Base-by-base conservation (phyloP, 2,113 vertebrate genomes). In the Condylura cristata region DNA sequence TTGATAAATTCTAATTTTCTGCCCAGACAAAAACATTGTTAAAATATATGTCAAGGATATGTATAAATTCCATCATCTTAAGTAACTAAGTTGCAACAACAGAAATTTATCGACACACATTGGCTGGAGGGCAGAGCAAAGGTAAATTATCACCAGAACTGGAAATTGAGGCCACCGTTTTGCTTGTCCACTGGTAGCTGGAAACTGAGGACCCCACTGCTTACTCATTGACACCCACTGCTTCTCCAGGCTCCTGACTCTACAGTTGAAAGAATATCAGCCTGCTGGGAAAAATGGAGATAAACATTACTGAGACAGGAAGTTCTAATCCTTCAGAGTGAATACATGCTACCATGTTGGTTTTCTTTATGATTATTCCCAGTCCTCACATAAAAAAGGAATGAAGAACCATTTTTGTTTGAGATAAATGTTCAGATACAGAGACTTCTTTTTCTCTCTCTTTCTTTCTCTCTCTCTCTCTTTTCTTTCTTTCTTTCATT, bases 341-440 rank as follows among this genome's bases (percentile, higher is more conserved):
- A 66, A n/a, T 81, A 44, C 26, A 12, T 81, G 30, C 8, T 37
- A 3, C 7, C 9, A 2, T 34, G 63, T 5, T 17, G 8, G 22
- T 14, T n/a, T 88, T 32, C 26, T 22, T 22, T 39, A 8, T 9
- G n/a, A 46, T 30, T 39, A 24, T 9, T 7, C n/a, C 3, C 13
- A 16, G 0, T 0, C 8, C 3, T 53, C 32, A 17, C 37, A 60
- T 34, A 5, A 26, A 63, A 79, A 18, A 14, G 1, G 4, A 66
- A 87, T 7, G 7, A 2, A 53, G 26, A 84, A 2, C 8, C 28
- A 1, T n/a, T 85, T 83, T 65, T 17, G 6, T 22, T 34, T 44
- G 39, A 74, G 17, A 70, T 39, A 51, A 37, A 30, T 5, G 75
- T 65, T 44, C 56, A 32, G 2, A 94, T 39, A 17, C 12, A 39